Evolutionary conservation across 2,113 vertebrate genomes (phyloP).

Genomic region (Oreotrochilus melanogaster): DNA sequence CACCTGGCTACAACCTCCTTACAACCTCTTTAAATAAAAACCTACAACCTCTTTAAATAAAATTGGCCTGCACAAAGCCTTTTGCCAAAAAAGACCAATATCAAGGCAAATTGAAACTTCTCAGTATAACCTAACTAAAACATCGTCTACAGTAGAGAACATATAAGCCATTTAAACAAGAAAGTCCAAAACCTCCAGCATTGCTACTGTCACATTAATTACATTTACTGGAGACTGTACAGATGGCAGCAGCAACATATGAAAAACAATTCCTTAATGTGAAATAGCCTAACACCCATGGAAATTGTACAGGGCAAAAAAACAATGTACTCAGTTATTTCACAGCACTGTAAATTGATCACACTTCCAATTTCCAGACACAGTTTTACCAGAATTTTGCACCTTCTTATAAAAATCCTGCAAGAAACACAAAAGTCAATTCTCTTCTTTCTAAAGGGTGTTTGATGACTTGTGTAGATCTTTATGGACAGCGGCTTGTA

Average conservation of each 20-base stretch:
- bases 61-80: not conserved
- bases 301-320: not conserved
- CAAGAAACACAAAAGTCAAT: not conserved
- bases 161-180: not conserved
- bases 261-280: not conserved
- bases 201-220: not conserved
- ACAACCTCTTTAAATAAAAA: too few species aligned
- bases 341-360: not conserved
- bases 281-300: not conserved
- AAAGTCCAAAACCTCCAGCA: not conserved
- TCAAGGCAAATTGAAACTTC: not conserved
- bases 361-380: not conserved
- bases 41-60: too few species aligned
- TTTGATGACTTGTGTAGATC: not conserved
- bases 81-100: not conserved
- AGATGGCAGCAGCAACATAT: not conserved
- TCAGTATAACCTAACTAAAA: not conserved
- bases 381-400: not conserved
- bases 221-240: not conserved
- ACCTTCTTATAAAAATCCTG: not conserved
- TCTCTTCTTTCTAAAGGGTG: not conserved
- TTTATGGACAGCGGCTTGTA: fast-evolving
- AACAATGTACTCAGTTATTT: not conserved
- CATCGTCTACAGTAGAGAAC: not conserved
- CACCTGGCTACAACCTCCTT: too few species aligned